These are phyloP conservation scores for Dinocampus coccinellae DNA, from an alignment of 2,888 invertebrate genomes.

Conservation along the genomic window DNA sequence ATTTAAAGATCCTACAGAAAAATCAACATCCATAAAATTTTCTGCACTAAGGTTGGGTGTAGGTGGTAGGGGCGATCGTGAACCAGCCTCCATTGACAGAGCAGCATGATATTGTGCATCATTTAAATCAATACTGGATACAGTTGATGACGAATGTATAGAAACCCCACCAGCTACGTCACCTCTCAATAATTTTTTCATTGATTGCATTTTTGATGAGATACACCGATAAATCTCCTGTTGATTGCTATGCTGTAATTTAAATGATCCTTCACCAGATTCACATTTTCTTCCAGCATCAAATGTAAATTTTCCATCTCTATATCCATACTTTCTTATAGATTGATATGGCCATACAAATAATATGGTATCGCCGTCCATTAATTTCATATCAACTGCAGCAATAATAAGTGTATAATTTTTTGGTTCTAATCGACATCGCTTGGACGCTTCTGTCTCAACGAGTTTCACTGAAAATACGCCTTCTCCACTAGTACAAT, in stretches of 20 bases:
- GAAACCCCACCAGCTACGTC: constrained; percentile 64
- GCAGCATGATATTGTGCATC: constrained; percentile 83
- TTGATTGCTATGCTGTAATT: constrained; percentile 84
- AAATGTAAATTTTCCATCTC: constrained; percentile 87
- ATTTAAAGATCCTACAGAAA: constrained; percentile 62
- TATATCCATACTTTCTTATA: constrained; percentile 87
- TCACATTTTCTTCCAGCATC: constrained; percentile 90
- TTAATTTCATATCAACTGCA: constrained; percentile 81
- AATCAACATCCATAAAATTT: constrained; percentile 70
- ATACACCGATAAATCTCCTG: constrained; percentile 87
- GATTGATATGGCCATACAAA: constrained; percentile 89
- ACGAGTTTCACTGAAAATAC: constrained; percentile 84
- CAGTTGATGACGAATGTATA: constrained; percentile 56
- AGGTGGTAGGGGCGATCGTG: constrained; percentile 83
- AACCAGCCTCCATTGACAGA: constrained; percentile 84
- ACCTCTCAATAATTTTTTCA: constrained; percentile 85
- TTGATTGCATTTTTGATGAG: constrained; percentile 86
- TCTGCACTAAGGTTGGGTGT: constrained; percentile 72
- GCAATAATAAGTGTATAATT: constrained; percentile 82
- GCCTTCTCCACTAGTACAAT: constrained; percentile 87
- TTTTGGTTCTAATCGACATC: constrained; percentile 80
- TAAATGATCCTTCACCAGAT: constrained; percentile 87
- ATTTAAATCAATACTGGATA: constrained; percentile 74
- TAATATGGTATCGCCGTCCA: constrained; percentile 76
- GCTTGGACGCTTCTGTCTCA: constrained; percentile 82